Conservation (phyloP, 2,797 vertebrate species). For the Pachyuromys duprasi region DNA sequence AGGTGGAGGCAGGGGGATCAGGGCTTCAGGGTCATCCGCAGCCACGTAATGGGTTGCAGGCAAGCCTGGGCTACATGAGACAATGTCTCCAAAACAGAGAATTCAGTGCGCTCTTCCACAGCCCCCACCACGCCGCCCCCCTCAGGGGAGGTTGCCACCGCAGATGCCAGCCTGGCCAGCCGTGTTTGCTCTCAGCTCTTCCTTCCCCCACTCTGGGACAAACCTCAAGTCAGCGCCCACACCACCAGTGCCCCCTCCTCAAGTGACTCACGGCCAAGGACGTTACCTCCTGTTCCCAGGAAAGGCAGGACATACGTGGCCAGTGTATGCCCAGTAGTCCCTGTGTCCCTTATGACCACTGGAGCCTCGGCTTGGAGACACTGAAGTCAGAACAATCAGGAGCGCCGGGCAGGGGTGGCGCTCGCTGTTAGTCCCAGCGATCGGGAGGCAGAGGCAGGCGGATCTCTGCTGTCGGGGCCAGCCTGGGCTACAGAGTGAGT, state of each 20-base stretch:
- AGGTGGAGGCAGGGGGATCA: neutral
- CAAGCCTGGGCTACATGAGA: neutral
- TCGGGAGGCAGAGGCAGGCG: neutral
- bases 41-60: neutral
- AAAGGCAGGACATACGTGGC: neutral
- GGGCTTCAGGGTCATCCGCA: neutral
- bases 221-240: neutral
- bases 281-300: neutral
- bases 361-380: neutral
- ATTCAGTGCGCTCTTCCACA: neutral
- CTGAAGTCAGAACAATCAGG: neutral
- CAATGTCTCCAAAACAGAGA: neutral
- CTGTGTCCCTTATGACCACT: fast-evolving
- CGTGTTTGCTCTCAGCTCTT: neutral
- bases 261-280: neutral
- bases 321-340: neutral
- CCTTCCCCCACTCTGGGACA: neutral
- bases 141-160: neutral
- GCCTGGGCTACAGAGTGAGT: neutral
- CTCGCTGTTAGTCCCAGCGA: neutral
- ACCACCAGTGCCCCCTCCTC: neutral
- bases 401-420: neutral
- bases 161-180: no score
- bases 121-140: neutral
- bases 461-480: neutral